Percentiles rank a stretch among this genome's conserved stretches.
These are phyloP conservation scores for Philereme transversata DNA, from an alignment of 2,888 invertebrate genomes.

Conservation along the genomic window DNA sequence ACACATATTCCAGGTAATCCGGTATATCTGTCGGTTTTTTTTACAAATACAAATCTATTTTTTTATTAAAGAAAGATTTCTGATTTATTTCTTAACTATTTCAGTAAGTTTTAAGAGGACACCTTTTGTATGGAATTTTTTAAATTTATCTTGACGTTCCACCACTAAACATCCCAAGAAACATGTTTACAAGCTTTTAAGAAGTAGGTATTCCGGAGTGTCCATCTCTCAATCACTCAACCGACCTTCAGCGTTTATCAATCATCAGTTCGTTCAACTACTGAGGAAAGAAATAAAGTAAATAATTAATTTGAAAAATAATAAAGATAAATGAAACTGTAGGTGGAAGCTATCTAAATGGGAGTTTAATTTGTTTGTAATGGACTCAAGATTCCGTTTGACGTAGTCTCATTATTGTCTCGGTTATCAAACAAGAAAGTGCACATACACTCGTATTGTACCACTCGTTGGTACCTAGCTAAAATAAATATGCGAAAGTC, in stretches of 20 bases:
- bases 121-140: too few relatives aligned
- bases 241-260: conserved; percentile 54
- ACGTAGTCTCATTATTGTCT: conserved; percentile 23
- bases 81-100: too few relatives aligned
- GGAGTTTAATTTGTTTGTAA: conserved; percentile 32
- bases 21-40: too few relatives aligned
- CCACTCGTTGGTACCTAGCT: not conserved
- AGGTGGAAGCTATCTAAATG: conserved; percentile 29
- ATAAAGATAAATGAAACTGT: conserved; percentile 27
- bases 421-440: conserved; percentile 17
- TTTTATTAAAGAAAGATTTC: too few relatives aligned
- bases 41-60: too few relatives aligned
- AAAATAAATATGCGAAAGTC: conserved; percentile 8
- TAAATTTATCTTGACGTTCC: too few relatives aligned
- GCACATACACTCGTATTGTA: conserved; percentile 12
- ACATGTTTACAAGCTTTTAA: too few relatives aligned
- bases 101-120: too few relatives aligned
- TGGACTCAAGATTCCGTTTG: conserved; percentile 24
- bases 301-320: conserved; percentile 31
- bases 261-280: conserved; percentile 55
- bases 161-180: too few relatives aligned
- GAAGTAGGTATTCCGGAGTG: not conserved
- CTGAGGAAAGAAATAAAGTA: conserved; percentile 34
- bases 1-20: too few relatives aligned
- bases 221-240: conserved; percentile 39